A percentile compares a stretch with the other conserved stretches of the same genome.
Evolutionary conservation across 2,113 vertebrate species (phyloP).

Genomic region (Riparia riparia): DNA sequence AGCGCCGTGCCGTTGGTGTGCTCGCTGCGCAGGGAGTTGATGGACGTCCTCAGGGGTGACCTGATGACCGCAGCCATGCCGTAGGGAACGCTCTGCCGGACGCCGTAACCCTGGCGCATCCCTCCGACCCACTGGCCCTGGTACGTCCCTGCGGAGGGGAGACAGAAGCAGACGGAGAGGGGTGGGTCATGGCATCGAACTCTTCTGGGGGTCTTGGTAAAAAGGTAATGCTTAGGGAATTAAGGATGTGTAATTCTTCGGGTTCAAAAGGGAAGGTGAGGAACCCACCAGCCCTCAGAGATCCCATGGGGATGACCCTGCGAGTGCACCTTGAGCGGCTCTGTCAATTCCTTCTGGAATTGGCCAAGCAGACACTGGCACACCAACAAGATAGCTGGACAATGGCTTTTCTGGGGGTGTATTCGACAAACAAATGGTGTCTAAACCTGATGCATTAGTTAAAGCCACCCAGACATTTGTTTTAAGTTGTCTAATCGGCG

Average conservation of each 20-base stretch:
- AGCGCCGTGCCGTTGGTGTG: slow-evolving; percentile 90
- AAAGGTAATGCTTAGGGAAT: not conserved
- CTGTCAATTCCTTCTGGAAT: not conserved
- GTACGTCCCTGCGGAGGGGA: slow-evolving; percentile 85
- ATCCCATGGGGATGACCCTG: not conserved
- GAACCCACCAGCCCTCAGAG: not conserved
- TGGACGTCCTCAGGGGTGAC: slow-evolving; percentile 95
- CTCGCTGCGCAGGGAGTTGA: slow-evolving; percentile 97
- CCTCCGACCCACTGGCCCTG: slow-evolving; percentile 96
- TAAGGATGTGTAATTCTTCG: not conserved
- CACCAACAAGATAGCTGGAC: not conserved
- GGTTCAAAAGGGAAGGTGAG: not conserved
- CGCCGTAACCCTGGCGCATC: slow-evolving; percentile 96
- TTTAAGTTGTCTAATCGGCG: not conserved
- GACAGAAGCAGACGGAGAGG: not conserved
- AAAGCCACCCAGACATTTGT: not conserved
- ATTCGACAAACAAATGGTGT: not conserved
- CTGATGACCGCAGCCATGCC: slow-evolving; percentile 97
- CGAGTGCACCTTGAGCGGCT: not conserved
- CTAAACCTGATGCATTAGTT: not conserved
- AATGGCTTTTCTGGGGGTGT: not conserved
- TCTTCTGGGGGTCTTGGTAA: not conserved
- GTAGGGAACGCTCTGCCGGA: slow-evolving; percentile 96
- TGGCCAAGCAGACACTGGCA: not conserved
- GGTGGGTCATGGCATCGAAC: not conserved